Percentiles rank a stretch among this genome's conserved stretches.
Evolutionary conservation across 2,797 vertebrate species (phyloP).

Genomic region (Sparus aurata): DNA sequence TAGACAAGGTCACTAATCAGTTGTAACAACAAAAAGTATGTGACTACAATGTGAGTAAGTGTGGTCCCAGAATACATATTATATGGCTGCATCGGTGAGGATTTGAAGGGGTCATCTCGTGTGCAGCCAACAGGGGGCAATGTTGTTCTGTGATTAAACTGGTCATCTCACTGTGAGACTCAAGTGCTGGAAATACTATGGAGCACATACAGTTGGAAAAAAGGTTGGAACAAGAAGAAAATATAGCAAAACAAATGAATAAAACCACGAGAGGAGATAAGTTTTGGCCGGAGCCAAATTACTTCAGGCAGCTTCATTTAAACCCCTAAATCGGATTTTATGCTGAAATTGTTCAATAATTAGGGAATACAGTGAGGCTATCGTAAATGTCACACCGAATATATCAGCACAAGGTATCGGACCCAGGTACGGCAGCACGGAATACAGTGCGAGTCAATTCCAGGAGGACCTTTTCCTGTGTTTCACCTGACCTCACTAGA

Average conservation of each 20-base stretch:
- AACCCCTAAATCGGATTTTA: constrained; percentile 79
- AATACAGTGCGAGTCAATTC: constrained; percentile 51
- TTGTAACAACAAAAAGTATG: constrained; percentile 22
- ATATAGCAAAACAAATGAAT: constrained; percentile 79
- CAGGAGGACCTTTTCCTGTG: constrained; percentile 24
- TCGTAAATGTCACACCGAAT: constrained; percentile 75
- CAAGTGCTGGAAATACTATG: constrained; percentile 45
- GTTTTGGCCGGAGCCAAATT: constrained; percentile 70
- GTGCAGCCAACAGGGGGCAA: constrained; percentile 84
- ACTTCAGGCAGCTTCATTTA: constrained; percentile 79
- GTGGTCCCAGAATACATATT: constrained; percentile 45
- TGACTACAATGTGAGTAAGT: constrained; percentile 12
- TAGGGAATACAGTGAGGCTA: constrained; percentile 74
- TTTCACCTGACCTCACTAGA: constrained; percentile 49
- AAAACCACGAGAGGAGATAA: constrained; percentile 74
- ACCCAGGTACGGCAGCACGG: constrained; percentile 47
- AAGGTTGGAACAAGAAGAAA: constrained; percentile 68
- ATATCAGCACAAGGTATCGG: constrained; percentile 70
- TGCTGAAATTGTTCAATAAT: constrained; percentile 82
- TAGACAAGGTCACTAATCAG: constrained; percentile 61
- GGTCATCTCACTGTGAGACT: constrained; percentile 19
- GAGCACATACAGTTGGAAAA: constrained; percentile 57
- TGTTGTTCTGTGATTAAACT: constrained; percentile 79
- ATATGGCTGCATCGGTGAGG: constrained; percentile 10
- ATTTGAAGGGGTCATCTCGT: constrained; percentile 32